Base-by-base conservation (phyloP, 2,888 invertebrate genomes). In the Nymphalis polychloros region DNA sequence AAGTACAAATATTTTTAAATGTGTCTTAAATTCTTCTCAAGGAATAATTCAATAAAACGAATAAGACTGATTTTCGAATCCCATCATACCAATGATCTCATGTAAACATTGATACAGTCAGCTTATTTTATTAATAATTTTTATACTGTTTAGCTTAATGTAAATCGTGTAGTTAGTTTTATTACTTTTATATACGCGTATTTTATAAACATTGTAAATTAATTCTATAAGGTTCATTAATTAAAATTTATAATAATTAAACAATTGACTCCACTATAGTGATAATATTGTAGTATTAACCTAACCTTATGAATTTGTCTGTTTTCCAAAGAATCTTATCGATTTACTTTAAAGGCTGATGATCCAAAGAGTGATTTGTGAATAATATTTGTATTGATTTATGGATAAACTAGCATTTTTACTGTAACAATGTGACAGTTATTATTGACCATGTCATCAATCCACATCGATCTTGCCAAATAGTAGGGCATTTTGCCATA, bases 321-420 rank as follows among this genome's bases (percentile, higher is more conserved):
- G 75, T 71, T 5, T 55, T 77, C 71, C 73, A 77, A 76, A 65
- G 70, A 68, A 64, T 72, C 35, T 20, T 73, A 77, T 78, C 81
- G 77, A 80, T 85, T 83, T 81, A 77, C 71, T 77, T 77, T 76
- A 68, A 85, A 88, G 89, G 88, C 89, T 88, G 88, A 87, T 73
- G 77, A 78, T 81, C 83, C 83, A 82, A 84, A 84, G 82, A 83
- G 73, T 79, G 76, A 76, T 76, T 77, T 77, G 74, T 79, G 74
- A 75, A 76, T 73, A 74, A 69, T 74, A 66, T 76, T 75, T 74
- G 67, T 75, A 66, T 64, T 64, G 61, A 65, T 68, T 72, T 63
- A 63, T 57, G 13, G 4, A 46, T 63, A 53, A 57, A 57, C 17
- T 55, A 75, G 69, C 69, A 73, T 73, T 73, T 76, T 59, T 72